These are phyloP conservation scores for Andricus quercusramuli DNA, from an alignment of 2,888 invertebrate species.

Conservation along the genomic window DNA sequence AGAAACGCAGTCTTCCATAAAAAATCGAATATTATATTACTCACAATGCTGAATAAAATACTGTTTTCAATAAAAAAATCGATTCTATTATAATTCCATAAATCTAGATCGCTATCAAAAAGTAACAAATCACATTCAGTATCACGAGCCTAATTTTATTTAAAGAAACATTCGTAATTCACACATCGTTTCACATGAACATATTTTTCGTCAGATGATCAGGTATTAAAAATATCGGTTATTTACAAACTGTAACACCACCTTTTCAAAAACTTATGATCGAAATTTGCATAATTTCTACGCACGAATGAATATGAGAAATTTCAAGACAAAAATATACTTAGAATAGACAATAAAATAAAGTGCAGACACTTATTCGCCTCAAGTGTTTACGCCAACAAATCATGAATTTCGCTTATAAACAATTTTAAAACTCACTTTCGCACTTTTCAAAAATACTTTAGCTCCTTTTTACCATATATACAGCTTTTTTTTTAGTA, in stretches of 20 bases:
- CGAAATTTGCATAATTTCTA: too few relatives aligned
- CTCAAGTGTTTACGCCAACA: background rate
- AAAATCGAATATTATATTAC: conserved; percentile 66
- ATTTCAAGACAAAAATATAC: too few relatives aligned
- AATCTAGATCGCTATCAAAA: background rate
- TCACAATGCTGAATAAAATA: background rate
- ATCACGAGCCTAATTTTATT: background rate
- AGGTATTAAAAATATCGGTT: too few relatives aligned
- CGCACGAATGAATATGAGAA: too few relatives aligned
- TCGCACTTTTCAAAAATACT: background rate
- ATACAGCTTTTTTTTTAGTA: background rate
- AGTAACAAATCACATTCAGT: background rate
- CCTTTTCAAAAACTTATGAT: too few relatives aligned
- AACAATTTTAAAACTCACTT: background rate
- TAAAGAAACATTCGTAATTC: background rate
- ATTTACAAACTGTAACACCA: too few relatives aligned
- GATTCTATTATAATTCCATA: background rate
- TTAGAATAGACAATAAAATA: background rate
- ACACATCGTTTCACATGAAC: background rate
- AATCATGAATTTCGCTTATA: background rate
- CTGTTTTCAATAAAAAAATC: background rate
- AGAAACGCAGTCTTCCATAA: conserved; percentile 76
- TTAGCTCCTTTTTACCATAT: background rate
- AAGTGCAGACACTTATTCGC: background rate
- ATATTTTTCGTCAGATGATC: too few relatives aligned